Evolutionary conservation across 2,113 vertebrate genomes (phyloP).

Genomic region (Colius striatus): DNA sequence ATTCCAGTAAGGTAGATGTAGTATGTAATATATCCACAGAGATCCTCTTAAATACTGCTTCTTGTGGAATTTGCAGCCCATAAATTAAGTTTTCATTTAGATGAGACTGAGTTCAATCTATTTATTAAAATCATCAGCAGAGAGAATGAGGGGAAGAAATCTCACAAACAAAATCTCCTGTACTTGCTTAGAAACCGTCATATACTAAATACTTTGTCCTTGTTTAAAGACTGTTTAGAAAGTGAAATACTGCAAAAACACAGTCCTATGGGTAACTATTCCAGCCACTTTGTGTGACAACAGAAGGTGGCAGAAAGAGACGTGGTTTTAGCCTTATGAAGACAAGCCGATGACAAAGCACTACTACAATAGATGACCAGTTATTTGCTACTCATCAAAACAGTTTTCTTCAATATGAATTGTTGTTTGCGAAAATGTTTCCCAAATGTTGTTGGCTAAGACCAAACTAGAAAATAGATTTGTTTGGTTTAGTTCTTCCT

Average conservation of each 20-base stretch:
- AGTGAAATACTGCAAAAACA: not conserved
- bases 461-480: not conserved
- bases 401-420: not conserved
- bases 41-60: not conserved
- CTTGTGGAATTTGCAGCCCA: not conserved
- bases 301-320: slow-evolving; percentile 3
- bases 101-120: not conserved
- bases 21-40: not conserved
- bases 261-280: not conserved
- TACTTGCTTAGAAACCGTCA: not conserved
- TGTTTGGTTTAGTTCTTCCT: not conserved
- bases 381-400: not conserved
- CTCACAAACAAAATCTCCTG: not conserved
- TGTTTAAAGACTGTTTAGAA: not conserved
- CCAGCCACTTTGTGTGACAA: not conserved
- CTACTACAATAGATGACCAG: no score
- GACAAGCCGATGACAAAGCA: not conserved
- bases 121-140: not conserved
- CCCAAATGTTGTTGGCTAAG: not conserved
- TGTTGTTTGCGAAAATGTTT: not conserved
- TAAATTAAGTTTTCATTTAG: not conserved
- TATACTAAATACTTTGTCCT: not conserved
- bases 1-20: not conserved
- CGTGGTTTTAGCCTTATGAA: not conserved
- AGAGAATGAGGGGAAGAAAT: not conserved